Conservation (phyloP, 2,113 vertebrate species). For the Taurulus bubalis region DNA sequence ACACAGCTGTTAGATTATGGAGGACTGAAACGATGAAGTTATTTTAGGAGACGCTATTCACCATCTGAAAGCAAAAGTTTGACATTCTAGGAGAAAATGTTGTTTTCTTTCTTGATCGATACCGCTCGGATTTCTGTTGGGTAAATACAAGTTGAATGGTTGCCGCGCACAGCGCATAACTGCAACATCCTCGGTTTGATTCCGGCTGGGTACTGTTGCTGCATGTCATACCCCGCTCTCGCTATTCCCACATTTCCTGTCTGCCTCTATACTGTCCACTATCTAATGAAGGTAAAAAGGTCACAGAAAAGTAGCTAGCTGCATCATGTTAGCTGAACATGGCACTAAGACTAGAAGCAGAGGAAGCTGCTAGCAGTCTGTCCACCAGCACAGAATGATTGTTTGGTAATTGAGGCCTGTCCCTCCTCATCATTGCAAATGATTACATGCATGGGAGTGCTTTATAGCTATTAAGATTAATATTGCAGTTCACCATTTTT, state of each 20-base stretch:
- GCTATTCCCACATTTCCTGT: neutral
- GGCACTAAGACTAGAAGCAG: neutral
- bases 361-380: neutral
- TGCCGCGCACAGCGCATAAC: neutral
- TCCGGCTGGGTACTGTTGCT: neutral
- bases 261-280: too few relatives aligned
- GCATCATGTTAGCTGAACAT: neutral
- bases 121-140: neutral
- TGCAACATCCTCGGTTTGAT: neutral
- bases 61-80: neutral
- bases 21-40: neutral
- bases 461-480: neutral
- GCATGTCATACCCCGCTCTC: too few relatives aligned
- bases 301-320: neutral
- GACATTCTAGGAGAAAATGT: neutral
- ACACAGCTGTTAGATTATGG: neutral
- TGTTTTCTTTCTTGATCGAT: neutral
- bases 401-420: neutral
- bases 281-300: neutral
- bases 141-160: neutral
- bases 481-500: constrained; percentile 10
- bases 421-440: neutral
- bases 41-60: neutral
- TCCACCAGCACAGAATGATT: neutral
- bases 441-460: neutral